These are phyloP conservation scores for Cephus cinctus DNA, from an alignment of 1,140 invertebrate genomes.

Conservation along the genomic window DNA sequence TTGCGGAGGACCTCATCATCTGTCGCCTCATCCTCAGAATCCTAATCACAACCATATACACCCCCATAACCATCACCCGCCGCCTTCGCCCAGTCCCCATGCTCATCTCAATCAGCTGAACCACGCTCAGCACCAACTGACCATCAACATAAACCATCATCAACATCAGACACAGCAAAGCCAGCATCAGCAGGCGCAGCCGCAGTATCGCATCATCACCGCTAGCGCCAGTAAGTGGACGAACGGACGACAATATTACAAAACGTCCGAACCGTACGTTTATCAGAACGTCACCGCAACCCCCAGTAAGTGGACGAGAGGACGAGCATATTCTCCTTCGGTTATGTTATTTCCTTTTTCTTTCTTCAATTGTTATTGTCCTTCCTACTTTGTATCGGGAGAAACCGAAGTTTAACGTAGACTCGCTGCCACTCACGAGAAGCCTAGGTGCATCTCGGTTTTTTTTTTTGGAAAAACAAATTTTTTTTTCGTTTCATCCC, in stretches of 20 bases:
- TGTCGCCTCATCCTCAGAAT: slow-evolving; percentile 45
- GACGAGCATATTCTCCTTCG: background rate
- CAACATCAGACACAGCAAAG: slow-evolving; percentile 37
- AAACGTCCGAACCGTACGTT: background rate
- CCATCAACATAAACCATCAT: slow-evolving; percentile 43
- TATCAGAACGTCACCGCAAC: background rate
- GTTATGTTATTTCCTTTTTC: background rate
- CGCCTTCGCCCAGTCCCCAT: slow-evolving; percentile 43
- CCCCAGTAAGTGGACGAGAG: background rate
- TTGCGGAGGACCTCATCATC: slow-evolving; percentile 42
- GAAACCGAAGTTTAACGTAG: no score
- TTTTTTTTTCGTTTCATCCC: no score
- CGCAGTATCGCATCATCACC: slow-evolving; percentile 45
- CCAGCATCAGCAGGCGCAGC: slow-evolving; percentile 27
- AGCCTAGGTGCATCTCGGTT: no score
- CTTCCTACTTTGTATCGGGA: no score
- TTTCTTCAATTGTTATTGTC: background rate
- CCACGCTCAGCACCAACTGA: slow-evolving; percentile 42
- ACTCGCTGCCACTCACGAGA: no score
- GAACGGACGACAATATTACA: background rate
- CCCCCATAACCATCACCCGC: slow-evolving; percentile 44
- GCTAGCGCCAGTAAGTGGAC: slow-evolving; percentile 42
- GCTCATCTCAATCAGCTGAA: slow-evolving; percentile 43
- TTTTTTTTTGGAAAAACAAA: no score
- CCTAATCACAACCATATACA: slow-evolving; percentile 48